These are phyloP conservation scores for Tympanuchus pallidicinctus DNA, from an alignment of 2,113 vertebrate species.

Conservation along the genomic window DNA sequence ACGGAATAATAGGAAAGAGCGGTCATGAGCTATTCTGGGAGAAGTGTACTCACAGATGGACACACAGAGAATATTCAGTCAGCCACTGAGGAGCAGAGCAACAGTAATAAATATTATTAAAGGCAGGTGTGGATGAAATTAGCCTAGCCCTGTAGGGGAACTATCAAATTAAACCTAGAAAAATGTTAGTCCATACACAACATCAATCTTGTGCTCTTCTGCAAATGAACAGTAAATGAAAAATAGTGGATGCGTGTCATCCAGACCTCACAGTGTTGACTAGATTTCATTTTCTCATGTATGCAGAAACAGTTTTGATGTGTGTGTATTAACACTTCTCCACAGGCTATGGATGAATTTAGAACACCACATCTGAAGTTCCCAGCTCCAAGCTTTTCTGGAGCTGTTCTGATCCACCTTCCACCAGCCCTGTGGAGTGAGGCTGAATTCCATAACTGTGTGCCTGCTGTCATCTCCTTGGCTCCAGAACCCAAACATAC, in stretches of 20 bases:
- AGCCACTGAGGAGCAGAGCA: slow-evolving; percentile 41
- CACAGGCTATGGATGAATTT: background rate
- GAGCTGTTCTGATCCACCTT: background rate
- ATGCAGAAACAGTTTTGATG: slow-evolving; percentile 5
- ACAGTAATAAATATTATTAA: slow-evolving; percentile 52
- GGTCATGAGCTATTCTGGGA: slow-evolving; percentile 49
- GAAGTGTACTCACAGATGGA: slow-evolving; percentile 29
- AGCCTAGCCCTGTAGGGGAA: background rate
- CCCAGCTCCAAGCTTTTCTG: background rate
- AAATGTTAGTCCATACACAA: background rate
- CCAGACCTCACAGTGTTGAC: background rate
- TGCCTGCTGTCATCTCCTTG: background rate
- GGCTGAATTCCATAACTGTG: background rate
- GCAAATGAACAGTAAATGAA: slow-evolving; percentile 16
- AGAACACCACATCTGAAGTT: background rate
- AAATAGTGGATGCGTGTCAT: background rate
- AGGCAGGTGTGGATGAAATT: slow-evolving; percentile 20
- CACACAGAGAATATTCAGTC: slow-evolving; percentile 22
- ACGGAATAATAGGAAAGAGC: slow-evolving; percentile 23
- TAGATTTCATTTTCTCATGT: background rate
- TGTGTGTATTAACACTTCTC: background rate
- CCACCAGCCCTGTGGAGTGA: background rate
- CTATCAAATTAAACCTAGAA: slow-evolving; percentile 6
- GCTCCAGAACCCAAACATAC: background rate
- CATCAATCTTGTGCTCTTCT: background rate